phyloP scores from a whole-genome alignment of 1,140 invertebrate species.

The Sminthurinus signatus region DNA sequence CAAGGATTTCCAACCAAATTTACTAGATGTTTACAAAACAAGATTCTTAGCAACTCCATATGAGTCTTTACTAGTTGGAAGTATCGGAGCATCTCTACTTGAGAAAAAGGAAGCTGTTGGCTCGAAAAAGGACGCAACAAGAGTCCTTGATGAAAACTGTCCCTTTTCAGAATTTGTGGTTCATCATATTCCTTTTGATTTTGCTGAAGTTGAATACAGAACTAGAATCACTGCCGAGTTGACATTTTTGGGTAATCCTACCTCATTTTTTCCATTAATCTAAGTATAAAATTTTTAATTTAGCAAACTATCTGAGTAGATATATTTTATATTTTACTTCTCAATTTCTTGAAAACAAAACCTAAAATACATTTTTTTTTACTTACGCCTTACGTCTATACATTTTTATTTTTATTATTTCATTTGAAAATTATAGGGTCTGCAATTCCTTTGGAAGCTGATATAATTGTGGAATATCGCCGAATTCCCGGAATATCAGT shows the following conservation, averaged over 20 bases:
- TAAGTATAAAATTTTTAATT: too few species aligned
- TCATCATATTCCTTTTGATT: slow-evolving; percentile 12
- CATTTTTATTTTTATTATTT: too few species aligned
- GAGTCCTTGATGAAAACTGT: background rate
- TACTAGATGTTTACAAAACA: background rate
- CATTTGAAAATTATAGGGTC: too few species aligned
- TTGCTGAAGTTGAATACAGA: slow-evolving; percentile 28
- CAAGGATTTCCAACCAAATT: background rate
- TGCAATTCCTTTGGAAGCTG: slow-evolving; percentile 27
- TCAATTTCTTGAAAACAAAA: too few species aligned
- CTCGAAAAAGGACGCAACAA: background rate
- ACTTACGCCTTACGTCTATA: too few species aligned
- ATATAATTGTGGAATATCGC: slow-evolving; percentile 27
- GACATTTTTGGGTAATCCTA: slow-evolving; percentile 23
- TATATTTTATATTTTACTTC: too few species aligned
- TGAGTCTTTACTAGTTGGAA: slow-evolving; percentile 14
- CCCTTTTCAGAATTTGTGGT: slow-evolving; percentile 26
- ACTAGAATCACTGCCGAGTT: slow-evolving; percentile 27
- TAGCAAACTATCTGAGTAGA: too few species aligned
- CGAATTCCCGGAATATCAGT: slow-evolving; percentile 19
- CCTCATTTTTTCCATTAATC: too few species aligned
- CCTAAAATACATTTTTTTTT: too few species aligned
- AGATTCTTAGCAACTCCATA: slow-evolving; percentile 5
- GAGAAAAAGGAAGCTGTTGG: background rate
- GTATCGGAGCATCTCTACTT: background rate